Evolutionary conservation across 2,113 vertebrate genomes (phyloP).

Genomic region (Smithornis capensis): DNA sequence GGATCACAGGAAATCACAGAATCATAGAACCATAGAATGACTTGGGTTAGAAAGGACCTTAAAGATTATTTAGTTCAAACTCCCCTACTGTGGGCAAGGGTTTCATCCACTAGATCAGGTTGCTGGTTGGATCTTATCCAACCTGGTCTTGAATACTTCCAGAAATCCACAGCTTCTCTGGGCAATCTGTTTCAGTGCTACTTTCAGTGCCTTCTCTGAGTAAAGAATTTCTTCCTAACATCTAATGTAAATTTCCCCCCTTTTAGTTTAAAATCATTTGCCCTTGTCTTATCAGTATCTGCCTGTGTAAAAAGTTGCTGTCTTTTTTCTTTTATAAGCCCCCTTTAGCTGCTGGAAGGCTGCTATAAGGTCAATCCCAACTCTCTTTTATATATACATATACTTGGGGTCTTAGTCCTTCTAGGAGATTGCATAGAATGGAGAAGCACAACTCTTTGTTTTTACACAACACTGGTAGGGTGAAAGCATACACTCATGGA

Average conservation of each 20-base stretch:
- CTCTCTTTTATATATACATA: too few species aligned
- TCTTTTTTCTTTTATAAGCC: neutral
- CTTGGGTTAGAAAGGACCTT: neutral
- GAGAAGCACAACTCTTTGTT: neutral
- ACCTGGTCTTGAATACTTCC: neutral
- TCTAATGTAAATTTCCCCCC: neutral
- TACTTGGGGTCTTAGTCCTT: neutral
- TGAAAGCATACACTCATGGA: rapidly evolving
- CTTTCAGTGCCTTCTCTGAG: neutral
- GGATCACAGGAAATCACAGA: neutral
- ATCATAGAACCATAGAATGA: neutral
- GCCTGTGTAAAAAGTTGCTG: neutral
- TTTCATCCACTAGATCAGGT: neutral
- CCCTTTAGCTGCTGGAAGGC: neutral
- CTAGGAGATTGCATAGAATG: neutral
- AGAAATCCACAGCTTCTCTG: neutral
- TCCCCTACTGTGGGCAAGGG: neutral
- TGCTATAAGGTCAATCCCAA: neutral
- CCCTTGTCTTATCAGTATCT: neutral
- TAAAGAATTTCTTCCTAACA: neutral
- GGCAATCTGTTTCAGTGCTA: neutral
- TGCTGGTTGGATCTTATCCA: neutral
- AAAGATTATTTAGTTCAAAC: neutral
- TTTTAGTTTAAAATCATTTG: neutral
- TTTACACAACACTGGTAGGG: neutral